These are phyloP conservation scores for Lepidothrix coronata DNA, from an alignment of 2,113 vertebrate species.

Conservation along the genomic window DNA sequence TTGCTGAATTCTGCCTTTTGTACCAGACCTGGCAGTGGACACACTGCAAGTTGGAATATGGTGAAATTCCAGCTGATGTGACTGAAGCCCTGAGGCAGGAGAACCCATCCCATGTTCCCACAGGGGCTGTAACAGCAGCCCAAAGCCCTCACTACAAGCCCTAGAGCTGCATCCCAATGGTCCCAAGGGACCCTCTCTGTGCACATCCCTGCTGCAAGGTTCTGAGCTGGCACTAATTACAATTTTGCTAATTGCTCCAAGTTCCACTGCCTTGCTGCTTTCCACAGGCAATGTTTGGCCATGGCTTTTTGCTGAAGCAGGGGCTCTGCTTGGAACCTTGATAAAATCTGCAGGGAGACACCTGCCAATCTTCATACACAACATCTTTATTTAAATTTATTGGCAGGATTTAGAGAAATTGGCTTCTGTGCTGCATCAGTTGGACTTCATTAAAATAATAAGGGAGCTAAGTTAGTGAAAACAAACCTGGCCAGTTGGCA, in stretches of 20 bases:
- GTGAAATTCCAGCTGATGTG: neutral
- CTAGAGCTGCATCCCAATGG: neutral
- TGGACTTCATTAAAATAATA: conserved; percentile 66
- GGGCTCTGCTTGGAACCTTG: neutral
- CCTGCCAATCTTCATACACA: conserved; percentile 41
- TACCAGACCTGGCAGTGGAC: accelerated
- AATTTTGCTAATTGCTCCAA: conserved; percentile 26
- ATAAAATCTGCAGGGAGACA: conserved; percentile 16
- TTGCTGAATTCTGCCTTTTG: neutral
- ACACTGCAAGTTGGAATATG: accelerated
- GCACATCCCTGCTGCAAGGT: neutral
- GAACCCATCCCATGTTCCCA: neutral
- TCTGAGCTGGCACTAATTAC: conserved; percentile 38
- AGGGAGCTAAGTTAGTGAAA: conserved; percentile 43
- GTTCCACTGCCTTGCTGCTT: neutral
- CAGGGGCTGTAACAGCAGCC: neutral
- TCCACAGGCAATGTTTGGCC: neutral
- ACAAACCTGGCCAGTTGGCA: conserved; percentile 62
- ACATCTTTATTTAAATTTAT: conserved; percentile 51
- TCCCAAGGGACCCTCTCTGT: neutral
- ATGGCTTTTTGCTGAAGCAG: neutral
- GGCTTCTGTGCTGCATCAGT: conserved; percentile 51
- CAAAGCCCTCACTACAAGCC: neutral
- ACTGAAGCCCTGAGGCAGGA: accelerated
- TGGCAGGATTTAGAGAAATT: conserved; percentile 25